Evolutionary conservation across 2,797 vertebrate genomes (phyloP).

Genomic region (Poeciliopsis infans): DNA sequence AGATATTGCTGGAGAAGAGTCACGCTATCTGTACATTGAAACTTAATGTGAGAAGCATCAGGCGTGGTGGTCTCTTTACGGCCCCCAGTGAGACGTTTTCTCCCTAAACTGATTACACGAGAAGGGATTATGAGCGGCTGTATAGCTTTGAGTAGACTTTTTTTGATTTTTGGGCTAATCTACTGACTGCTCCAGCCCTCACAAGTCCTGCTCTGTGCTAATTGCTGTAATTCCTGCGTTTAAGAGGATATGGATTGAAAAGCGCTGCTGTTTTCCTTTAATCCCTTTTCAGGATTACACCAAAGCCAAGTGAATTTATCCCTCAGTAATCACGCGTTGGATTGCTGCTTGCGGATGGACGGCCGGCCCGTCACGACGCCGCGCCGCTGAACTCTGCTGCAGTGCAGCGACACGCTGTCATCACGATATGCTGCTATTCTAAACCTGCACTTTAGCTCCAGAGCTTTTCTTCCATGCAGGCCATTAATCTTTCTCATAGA

Average conservation of each 20-base stretch:
- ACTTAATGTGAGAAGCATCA: slow-evolving; percentile 78
- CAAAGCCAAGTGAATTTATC: slow-evolving; percentile 26
- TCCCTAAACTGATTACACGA: slow-evolving; percentile 70
- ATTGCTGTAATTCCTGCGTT: slow-evolving; percentile 58
- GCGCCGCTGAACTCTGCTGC: slow-evolving; percentile 24
- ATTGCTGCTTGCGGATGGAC: slow-evolving; percentile 14
- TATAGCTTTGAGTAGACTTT: slow-evolving; percentile 57
- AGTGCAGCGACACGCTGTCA: slow-evolving; percentile 34
- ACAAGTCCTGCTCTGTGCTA: slow-evolving; percentile 48
- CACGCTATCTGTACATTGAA: slow-evolving; percentile 77
- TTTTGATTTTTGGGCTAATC: slow-evolving; percentile 54
- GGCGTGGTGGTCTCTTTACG: slow-evolving; percentile 56
- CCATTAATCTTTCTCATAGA: slow-evolving; percentile 65
- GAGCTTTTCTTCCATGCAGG: slow-evolving; percentile 55
- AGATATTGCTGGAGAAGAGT: slow-evolving; percentile 78
- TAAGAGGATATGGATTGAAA: slow-evolving; percentile 31
- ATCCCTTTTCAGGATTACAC: slow-evolving; percentile 48
- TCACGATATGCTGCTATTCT: slow-evolving; percentile 52
- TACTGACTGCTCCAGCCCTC: slow-evolving; percentile 31
- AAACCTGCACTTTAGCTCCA: slow-evolving; percentile 42
- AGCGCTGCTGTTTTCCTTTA: slow-evolving; percentile 29
- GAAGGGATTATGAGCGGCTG: slow-evolving; percentile 55
- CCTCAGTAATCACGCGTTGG: slow-evolving; percentile 34
- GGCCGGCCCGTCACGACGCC: slow-evolving; percentile 17
- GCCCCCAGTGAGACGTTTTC: slow-evolving; percentile 64